Evolutionary conservation across 2,113 vertebrate species (phyloP).

Genomic region (Tenebrosternarchus preto): DNA sequence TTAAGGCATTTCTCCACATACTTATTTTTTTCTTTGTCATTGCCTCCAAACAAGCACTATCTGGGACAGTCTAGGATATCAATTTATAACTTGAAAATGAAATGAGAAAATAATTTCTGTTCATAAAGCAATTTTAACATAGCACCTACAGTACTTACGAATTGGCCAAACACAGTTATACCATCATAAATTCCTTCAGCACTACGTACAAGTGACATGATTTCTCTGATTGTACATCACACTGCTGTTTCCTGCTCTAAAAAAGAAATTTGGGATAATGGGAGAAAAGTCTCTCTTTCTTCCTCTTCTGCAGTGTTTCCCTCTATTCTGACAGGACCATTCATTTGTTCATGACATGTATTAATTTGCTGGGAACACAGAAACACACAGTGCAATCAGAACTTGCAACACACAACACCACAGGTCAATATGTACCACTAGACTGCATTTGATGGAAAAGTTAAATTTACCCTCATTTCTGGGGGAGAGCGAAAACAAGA

Average conservation of each 20-base stretch:
- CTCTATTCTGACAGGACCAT: constrained; percentile 30
- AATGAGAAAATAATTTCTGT: background rate
- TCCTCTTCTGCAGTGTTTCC: constrained; percentile 32
- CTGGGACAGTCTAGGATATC: too few relatives aligned
- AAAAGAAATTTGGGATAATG: background rate
- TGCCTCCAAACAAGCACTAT: background rate
- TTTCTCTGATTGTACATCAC: constrained; percentile 40
- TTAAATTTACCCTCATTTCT: constrained; percentile 62
- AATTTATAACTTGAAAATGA: background rate
- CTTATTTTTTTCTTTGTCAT: background rate
- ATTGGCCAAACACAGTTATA: background rate
- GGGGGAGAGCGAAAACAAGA: constrained; percentile 67
- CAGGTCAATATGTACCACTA: background rate
- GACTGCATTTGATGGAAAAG: background rate
- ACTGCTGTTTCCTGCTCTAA: constrained; percentile 64
- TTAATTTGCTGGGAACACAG: constrained; percentile 40
- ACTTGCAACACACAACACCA: background rate
- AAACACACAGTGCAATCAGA: background rate
- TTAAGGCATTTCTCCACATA: too few relatives aligned
- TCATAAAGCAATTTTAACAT: constrained; percentile 17
- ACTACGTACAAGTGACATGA: background rate
- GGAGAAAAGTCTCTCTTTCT: constrained; percentile 55
- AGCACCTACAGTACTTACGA: constrained; percentile 9
- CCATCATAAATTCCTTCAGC: background rate
- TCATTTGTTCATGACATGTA: constrained; percentile 51